Percentiles rank a stretch among this genome's conserved stretches.
Conservation (phyloP, 2,113 vertebrate species). For the Melospiza georgiana region DNA sequence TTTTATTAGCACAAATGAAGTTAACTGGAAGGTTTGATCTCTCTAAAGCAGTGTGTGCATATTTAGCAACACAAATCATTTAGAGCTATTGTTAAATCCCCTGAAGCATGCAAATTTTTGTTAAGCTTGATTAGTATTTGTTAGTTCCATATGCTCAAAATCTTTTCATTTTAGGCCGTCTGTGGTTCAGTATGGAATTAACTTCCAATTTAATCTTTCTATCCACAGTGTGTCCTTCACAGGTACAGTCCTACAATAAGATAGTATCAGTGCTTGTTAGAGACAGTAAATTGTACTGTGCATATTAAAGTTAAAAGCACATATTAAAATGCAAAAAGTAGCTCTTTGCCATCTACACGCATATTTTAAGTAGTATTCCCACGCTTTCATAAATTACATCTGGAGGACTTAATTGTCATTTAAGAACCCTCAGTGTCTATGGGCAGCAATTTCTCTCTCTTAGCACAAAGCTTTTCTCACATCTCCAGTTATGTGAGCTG, state of each 20-base stretch:
- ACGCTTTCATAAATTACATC: not conserved
- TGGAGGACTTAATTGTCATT: not conserved
- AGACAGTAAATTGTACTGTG: not conserved
- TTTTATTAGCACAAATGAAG: constrained; percentile 14
- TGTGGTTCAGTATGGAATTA: constrained; percentile 15
- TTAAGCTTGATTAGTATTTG: constrained; percentile 47
- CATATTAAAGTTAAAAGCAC: not conserved
- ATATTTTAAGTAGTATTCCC: not conserved
- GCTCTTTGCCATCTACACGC: not conserved
- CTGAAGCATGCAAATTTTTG: constrained; percentile 43
- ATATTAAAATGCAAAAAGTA: not conserved
- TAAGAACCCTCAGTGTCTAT: not conserved
- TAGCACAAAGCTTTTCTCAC: not conserved
- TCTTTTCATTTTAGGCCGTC: not conserved
- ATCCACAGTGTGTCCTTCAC: not conserved
- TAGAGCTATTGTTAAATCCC: constrained; percentile 26
- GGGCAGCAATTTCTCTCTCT: not conserved
- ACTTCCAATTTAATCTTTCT: constrained; percentile 38
- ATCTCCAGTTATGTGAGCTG: not conserved
- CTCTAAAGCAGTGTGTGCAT: not conserved
- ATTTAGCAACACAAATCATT: constrained; percentile 44
- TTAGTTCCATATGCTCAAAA: constrained; percentile 44
- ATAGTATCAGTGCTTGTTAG: not conserved
- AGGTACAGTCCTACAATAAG: not conserved
- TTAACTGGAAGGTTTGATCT: constrained; percentile 29